Evolutionary conservation across 2,888 invertebrate species (phyloP).

Genomic region (Ariolimax columbianus): DNA sequence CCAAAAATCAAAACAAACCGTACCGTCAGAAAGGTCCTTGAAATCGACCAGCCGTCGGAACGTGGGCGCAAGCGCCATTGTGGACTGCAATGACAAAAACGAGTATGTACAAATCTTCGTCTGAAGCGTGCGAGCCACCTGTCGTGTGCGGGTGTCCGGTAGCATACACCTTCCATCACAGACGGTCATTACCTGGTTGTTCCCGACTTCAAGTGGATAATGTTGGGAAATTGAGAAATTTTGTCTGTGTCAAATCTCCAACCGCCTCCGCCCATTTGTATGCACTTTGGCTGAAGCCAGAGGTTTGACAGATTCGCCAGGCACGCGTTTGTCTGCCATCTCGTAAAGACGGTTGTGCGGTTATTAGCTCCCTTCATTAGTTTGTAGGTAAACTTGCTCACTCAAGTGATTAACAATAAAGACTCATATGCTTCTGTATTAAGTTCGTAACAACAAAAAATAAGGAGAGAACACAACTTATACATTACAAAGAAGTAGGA

Average conservation of each 20-base stretch:
- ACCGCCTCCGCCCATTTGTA: not conserved
- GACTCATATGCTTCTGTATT: not conserved
- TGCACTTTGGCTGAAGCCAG: slow-evolving; percentile 9
- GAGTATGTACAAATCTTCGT: not conserved
- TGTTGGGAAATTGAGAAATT: slow-evolving; percentile 22
- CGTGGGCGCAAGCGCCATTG: not conserved
- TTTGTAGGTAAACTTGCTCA: not conserved
- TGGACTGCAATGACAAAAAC: not conserved
- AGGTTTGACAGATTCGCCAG: not conserved
- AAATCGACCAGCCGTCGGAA: not conserved
- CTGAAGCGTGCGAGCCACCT: slow-evolving; percentile 37
- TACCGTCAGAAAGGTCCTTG: not conserved
- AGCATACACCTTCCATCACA: slow-evolving; percentile 10
- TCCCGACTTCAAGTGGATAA: not conserved
- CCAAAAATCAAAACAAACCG: no score
- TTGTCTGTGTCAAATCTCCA: slow-evolving; percentile 7
- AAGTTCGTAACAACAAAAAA: no score
- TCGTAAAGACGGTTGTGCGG: not conserved
- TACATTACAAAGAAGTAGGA: no score
- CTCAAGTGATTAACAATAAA: not conserved
- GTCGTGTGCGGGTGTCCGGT: slow-evolving; percentile 29
- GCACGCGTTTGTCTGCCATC: not conserved
- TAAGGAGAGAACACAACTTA: no score
- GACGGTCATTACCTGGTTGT: not conserved
- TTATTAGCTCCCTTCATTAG: not conserved